phyloP scores from a whole-genome alignment of 2,797 vertebrate species.

The Xiphorhynchus erythropygius region DNA sequence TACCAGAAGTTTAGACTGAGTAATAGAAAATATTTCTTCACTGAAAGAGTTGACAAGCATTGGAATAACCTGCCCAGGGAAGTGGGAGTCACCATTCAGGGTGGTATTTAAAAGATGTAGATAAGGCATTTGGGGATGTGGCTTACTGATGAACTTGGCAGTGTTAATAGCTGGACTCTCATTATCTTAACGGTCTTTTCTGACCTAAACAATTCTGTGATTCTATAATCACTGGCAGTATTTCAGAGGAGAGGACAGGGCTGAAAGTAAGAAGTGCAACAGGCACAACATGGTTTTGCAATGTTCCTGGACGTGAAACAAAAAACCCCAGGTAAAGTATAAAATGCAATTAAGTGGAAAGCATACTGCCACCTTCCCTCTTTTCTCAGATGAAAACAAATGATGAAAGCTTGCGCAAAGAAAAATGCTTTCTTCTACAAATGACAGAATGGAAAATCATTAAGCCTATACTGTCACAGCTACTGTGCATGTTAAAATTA shows the following conservation, averaged over 20 bases:
- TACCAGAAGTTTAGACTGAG: background rate
- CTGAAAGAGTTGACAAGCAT: background rate
- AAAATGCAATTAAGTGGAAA: background rate
- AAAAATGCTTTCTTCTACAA: background rate
- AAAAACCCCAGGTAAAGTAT: background rate
- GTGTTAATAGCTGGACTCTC: too few species aligned
- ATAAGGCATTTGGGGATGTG: background rate
- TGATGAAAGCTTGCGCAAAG: background rate
- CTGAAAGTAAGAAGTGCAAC: background rate
- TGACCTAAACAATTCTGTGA: fast-evolving
- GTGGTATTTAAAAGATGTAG: background rate
- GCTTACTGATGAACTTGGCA: background rate
- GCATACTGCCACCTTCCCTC: background rate
- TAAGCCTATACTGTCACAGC: background rate
- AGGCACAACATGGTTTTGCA: fast-evolving
- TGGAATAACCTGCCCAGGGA: background rate
- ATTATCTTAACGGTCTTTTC: background rate
- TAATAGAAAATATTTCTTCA: background rate
- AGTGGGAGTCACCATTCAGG: background rate
- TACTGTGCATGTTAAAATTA: background rate
- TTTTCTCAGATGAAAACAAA: background rate
- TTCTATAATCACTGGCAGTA: background rate
- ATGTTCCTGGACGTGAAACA: background rate
- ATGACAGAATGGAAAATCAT: background rate
- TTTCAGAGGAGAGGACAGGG: background rate